Conservation (phyloP, 2,113 vertebrate genomes). For the Oplegnathus fasciatus region DNA sequence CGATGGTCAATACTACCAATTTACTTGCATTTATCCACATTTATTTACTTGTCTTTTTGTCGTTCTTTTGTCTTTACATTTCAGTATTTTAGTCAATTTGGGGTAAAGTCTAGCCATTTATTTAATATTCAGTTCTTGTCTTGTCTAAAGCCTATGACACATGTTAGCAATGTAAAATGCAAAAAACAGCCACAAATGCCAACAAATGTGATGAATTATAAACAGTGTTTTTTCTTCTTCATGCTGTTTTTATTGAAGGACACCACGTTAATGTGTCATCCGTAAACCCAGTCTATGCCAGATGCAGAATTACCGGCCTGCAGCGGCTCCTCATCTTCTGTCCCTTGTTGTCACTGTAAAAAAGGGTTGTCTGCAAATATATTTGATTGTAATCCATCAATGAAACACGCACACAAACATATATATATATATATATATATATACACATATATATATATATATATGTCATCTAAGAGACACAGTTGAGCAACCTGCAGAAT, state of each 20-base stretch:
- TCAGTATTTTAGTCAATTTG: background rate
- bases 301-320: constrained; percentile 1
- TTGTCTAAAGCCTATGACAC: background rate
- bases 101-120: background rate
- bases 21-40: background rate
- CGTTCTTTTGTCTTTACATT: background rate
- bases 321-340: constrained; percentile 1
- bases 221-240: background rate
- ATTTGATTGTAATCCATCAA: constrained; percentile 21
- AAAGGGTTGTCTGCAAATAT: background rate
- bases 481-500: constrained; percentile 11
- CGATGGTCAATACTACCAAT: background rate
- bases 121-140: background rate
- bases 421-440: too few species aligned
- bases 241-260: constrained; percentile 3
- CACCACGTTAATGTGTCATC: constrained; percentile 17
- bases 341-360: constrained; percentile 7
- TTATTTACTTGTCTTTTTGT: background rate
- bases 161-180: background rate
- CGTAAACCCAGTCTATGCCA: background rate
- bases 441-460: too few species aligned
- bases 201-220: background rate
- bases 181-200: background rate
- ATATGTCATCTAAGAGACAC: background rate
- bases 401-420: background rate